Conservation (phyloP, 2,113 vertebrate genomes). For the Sporophila hypoxantha region DNA sequence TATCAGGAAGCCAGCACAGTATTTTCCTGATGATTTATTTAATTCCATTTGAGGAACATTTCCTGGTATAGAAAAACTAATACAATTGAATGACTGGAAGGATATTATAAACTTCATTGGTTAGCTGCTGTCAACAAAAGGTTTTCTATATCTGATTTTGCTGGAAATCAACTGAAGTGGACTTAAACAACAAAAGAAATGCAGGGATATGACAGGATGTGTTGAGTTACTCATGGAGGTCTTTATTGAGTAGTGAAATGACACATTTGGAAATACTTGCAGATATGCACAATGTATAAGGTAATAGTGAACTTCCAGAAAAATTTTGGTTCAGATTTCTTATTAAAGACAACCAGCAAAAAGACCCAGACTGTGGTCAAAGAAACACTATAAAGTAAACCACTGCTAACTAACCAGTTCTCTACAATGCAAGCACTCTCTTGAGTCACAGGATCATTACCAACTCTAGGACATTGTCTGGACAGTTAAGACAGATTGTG, state of each 20-base stretch:
- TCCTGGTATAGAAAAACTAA: neutral
- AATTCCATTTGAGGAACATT: neutral
- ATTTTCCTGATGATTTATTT: neutral
- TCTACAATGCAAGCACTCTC: neutral
- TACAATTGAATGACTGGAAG: neutral
- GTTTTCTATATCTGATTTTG: neutral
- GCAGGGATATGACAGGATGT: neutral
- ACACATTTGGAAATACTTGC: neutral
- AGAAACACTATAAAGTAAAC: neutral
- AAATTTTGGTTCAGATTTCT: neutral
- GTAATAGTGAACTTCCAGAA: neutral
- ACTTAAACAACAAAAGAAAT: neutral
- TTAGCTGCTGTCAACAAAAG: neutral
- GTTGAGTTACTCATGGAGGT: neutral
- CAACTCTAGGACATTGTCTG: neutral
- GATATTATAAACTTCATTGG: neutral
- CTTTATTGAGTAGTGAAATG: neutral
- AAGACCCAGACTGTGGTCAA: neutral
- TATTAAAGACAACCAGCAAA: neutral
- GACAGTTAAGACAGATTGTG: neutral
- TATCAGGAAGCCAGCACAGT: neutral
- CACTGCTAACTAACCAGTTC: neutral
- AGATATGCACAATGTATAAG: neutral
- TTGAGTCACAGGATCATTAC: neutral
- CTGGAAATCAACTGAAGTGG: neutral